These are phyloP conservation scores for Porites evermanni DNA, from an alignment of 92 coral and sea anemone species.

Conservation along the genomic window DNA sequence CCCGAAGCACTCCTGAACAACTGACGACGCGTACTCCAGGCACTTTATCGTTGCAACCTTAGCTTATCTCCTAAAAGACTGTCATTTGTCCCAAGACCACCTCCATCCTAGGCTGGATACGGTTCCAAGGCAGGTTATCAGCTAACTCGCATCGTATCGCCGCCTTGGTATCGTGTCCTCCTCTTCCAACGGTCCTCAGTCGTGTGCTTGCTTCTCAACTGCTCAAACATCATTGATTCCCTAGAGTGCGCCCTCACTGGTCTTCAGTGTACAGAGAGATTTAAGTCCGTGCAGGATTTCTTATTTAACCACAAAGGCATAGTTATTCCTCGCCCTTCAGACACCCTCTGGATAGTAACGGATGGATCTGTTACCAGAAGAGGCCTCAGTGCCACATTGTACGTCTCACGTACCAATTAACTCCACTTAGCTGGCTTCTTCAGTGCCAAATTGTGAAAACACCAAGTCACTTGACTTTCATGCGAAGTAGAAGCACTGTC, in stretches of 20 bases:
- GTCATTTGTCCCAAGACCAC: not conserved
- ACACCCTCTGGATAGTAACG: conserved; percentile 14
- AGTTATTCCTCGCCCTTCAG: conserved; percentile 30
- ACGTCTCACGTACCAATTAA: conserved; percentile 25
- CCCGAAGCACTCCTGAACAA: conserved; percentile 33
- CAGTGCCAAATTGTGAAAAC: conserved; percentile 40
- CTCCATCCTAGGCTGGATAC: not conserved
- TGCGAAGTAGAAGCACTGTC: too few species aligned
- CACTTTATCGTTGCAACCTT: conserved; percentile 37
- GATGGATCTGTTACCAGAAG: not conserved
- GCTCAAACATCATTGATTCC: not conserved
- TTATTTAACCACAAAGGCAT: not conserved
- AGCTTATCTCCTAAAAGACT: conserved; percentile 10
- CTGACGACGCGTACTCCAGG: conserved; percentile 42
- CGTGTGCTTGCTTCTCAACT: too few species aligned
- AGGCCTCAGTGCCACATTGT: conserved; percentile 35
- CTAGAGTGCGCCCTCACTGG: not conserved
- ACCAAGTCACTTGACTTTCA: not conserved
- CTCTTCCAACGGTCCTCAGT: too few species aligned
- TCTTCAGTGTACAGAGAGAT: conserved; percentile 19
- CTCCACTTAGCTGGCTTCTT: conserved; percentile 31
- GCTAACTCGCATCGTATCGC: not conserved
- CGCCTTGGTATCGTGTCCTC: too few species aligned
- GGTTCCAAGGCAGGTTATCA: not conserved
- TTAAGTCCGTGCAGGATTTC: not conserved